These are phyloP conservation scores for Calameuta pallipes DNA, from an alignment of 2,888 invertebrate species.

Conservation along the genomic window DNA sequence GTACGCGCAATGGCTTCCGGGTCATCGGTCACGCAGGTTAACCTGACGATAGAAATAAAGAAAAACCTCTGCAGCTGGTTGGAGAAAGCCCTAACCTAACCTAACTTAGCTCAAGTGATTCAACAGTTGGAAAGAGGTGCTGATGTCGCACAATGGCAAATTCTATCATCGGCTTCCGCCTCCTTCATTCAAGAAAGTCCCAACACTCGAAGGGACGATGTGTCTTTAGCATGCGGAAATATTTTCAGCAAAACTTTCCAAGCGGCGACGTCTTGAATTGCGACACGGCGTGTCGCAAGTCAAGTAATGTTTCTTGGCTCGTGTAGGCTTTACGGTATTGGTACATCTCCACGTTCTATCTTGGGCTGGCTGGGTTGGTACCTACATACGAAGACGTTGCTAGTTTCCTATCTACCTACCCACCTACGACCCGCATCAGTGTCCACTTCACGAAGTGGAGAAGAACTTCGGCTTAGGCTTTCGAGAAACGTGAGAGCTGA, in stretches of 20 bases:
- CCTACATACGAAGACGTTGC: neutral
- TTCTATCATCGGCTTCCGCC: slow-evolving; percentile 23
- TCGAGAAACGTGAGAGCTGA: neutral
- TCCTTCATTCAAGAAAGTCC: slow-evolving; percentile 21
- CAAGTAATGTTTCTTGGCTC: neutral
- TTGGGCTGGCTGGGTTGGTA: neutral
- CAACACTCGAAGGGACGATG: neutral
- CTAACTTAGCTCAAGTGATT: neutral
- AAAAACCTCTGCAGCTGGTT: slow-evolving; percentile 18
- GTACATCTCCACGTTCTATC: neutral
- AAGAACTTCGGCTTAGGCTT: neutral
- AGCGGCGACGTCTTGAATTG: neutral
- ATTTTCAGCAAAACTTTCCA: neutral
- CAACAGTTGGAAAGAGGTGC: neutral
- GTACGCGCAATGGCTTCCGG: slow-evolving; percentile 31
- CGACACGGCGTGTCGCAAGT: slow-evolving; percentile 4
- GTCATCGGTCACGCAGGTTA: slow-evolving; percentile 35
- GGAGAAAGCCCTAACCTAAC: slow-evolving; percentile 13
- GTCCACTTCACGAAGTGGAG: neutral
- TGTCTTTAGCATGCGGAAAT: neutral
- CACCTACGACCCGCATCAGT: slow-evolving; percentile 24
- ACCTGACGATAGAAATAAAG: neutral
- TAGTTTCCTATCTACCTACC: slow-evolving; percentile 3
- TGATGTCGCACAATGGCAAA: neutral
- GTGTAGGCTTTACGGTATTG: neutral